phyloP scores from a whole-genome alignment of 2,113 vertebrate genomes.

The Balaeniceps rex region DNA sequence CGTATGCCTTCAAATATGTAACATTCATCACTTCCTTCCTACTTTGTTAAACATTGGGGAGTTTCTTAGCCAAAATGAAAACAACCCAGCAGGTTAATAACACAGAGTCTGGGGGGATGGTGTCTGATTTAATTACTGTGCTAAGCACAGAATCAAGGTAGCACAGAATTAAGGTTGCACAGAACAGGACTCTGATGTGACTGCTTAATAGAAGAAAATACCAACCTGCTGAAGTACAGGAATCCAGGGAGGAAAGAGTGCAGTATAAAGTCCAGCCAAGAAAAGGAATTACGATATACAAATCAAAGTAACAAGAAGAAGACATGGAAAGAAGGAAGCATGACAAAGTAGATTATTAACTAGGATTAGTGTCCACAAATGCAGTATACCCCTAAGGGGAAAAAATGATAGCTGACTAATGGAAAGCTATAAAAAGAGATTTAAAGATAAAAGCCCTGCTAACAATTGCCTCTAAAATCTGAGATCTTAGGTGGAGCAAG shows the following conservation, averaged over 20 bases:
- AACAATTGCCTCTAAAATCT: not conserved
- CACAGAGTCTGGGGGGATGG: not conserved
- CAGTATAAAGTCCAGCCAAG: not conserved
- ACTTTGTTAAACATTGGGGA: not conserved
- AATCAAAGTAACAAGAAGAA: not conserved
- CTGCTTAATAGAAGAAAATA: not conserved
- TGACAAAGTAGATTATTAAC: not conserved
- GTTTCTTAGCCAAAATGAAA: not conserved
- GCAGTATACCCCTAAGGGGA: not conserved
- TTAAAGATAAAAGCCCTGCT: not conserved
- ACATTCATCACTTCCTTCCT: not conserved
- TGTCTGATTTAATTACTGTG: not conserved
- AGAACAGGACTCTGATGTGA: not conserved
- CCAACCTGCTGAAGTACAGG: not conserved
- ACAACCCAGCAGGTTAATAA: not conserved
- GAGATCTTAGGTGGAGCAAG: not conserved
- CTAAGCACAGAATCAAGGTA: not conserved
- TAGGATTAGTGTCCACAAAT: not conserved
- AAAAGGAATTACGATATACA: not conserved
- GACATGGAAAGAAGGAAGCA: not conserved
- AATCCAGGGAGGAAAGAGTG: not conserved
- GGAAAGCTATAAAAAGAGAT: not conserved
- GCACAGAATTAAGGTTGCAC: not conserved
- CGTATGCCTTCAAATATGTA: not conserved
- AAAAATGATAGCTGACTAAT: not conserved